These are phyloP conservation scores for Oreochromis niloticus DNA, from an alignment of 2,113 vertebrate species.

Conservation along the genomic window DNA sequence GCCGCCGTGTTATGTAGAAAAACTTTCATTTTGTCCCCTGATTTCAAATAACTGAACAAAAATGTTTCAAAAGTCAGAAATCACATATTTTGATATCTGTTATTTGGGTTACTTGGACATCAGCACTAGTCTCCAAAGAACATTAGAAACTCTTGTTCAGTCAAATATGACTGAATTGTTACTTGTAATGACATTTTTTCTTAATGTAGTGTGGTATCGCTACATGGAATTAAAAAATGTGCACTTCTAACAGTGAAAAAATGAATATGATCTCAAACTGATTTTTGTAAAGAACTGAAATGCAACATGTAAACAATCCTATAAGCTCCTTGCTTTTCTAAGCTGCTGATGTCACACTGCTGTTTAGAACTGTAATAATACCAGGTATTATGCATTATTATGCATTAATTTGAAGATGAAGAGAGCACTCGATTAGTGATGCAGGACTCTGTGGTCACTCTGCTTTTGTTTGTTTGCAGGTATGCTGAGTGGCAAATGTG, in stretches of 20 bases:
- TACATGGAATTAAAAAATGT: neutral
- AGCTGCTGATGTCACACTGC: neutral
- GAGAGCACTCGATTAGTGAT: neutral
- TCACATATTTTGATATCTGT: neutral
- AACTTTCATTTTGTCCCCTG: neutral
- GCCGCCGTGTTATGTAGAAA: neutral
- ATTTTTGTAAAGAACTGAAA: neutral
- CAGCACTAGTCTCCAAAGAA: neutral
- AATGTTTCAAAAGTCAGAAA: neutral
- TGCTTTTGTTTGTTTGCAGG: constrained; percentile 35
- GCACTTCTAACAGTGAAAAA: neutral
- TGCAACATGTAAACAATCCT: neutral
- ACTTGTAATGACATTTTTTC: neutral
- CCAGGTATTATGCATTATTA: neutral
- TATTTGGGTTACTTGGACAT: neutral
- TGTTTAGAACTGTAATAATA: neutral
- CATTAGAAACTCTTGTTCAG: neutral
- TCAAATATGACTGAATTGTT: neutral
- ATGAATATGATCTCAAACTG: fast-evolving
- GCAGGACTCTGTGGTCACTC: neutral
- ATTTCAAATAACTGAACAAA: neutral
- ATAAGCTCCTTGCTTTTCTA: neutral
- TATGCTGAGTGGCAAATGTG: constrained; percentile 61
- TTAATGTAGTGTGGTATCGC: fast-evolving
- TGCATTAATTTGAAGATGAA: neutral